Evolutionary conservation across 2,797 vertebrate species (phyloP).

Genomic region (Melopsittacus undulatus): DNA sequence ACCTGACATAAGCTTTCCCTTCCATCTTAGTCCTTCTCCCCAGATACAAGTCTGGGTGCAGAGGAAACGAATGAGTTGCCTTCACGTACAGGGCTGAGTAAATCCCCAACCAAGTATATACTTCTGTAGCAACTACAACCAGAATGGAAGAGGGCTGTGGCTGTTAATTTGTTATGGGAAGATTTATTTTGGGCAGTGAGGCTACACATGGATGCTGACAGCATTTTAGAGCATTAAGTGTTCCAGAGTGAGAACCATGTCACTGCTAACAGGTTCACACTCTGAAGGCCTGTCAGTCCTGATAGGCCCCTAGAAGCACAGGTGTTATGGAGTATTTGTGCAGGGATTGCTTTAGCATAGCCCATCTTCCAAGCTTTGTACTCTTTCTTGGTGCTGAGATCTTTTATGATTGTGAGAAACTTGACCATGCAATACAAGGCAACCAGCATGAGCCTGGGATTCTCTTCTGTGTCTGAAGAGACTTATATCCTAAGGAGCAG

Average conservation of each 20-base stretch:
- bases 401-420: not conserved
- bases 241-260: not conserved
- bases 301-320: not conserved
- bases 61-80: not conserved
- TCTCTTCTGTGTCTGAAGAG: not conserved
- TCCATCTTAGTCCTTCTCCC: not conserved
- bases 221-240: not conserved
- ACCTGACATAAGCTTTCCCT: not conserved
- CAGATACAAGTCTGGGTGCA: not conserved
- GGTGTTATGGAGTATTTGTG: not conserved
- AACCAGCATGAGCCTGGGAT: not conserved
- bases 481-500: not conserved
- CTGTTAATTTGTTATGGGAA: not conserved
- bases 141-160: not conserved
- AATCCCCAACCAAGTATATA: not conserved
- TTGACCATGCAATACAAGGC: not conserved
- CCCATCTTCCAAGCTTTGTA: not conserved
- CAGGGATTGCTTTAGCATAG: not conserved
- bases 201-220: not conserved
- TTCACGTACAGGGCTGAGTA: not conserved
- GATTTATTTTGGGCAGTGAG: slow-evolving; percentile 14
- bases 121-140: not conserved
- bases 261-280: not conserved
- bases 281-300: not conserved
- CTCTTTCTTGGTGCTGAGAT: not conserved